Evolutionary conservation across 2,888 invertebrate genomes (phyloP), one percentile per base, ranked within the genome.

Genomic region (Elmis aenea): DNA sequence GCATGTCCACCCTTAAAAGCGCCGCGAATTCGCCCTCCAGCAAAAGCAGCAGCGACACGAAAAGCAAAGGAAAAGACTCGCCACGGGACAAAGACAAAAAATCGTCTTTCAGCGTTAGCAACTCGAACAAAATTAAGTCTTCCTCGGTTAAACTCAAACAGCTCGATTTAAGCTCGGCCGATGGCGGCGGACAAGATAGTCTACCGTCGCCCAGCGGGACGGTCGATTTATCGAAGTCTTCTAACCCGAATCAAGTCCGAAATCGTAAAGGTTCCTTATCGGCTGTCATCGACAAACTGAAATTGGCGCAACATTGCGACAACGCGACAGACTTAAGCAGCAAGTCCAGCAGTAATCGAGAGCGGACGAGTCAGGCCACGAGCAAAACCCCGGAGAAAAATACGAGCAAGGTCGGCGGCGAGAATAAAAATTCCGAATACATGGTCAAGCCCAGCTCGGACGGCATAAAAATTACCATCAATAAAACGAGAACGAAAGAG

Each of bases 401-500:
- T 26, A 41, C 51, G 3, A 50, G 51, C 32, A 62, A 67, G 52
- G 58, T 66, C 0, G 57, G 61, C 1, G 54, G 65, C 1, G 72
- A 72, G 22, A 73, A 68, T 38, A 84, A 84, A 67, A 83, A 83
- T 59, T 82, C 84, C 14, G 89, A 89, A 57, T 91, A 91, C 56
- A 88, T 88, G 82, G 87, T 92, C 1, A 92, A 91, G 59, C 85
- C 85, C 10, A 88, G 89, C 59, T 82, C 82, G 9, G 90, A 90
- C 52, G 90, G 90, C 2, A 87, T 93, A 71, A 93, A 92, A 65
- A 78, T 93, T 33, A 93, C 90, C 2, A 90, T 92, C 13, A 92
- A 91, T 58, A 92, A 92, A 70, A 89, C 91, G 1, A 75, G 84
- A 55, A 77, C 80, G 12, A 84, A 85, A 59, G 85, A 85, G 37